Evolutionary conservation across 2,888 invertebrate species (phyloP), one percentile per base, ranked within the genome.

Genomic region (Timema cristinae): DNA sequence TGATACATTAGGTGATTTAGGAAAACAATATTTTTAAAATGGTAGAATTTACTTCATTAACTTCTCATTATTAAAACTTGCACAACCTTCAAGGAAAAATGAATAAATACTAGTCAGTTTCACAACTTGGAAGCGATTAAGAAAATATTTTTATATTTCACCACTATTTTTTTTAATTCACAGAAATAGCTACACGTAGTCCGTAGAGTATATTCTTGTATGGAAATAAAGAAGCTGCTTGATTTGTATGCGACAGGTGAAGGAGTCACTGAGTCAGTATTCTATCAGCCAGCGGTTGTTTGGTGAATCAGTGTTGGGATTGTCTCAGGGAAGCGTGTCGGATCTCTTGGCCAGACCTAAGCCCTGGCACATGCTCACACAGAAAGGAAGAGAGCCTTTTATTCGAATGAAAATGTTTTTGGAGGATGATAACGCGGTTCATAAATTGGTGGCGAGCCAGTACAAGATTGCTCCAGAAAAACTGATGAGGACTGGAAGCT

Each of bases 311-410:
- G 98, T 99, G n/a, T 86, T 99, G 73, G 97, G 97, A 0, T 83
- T 97, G 70, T 96, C 96, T 1, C 97, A 97, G 82, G 99, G 99
- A 54, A 97, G 97, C 6, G 99, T 99, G 0, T 98, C 97, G 67
- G 99, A 99, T 83, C 86, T 99, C 61, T 85, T 99, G 75, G 98
- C 98, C 48, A 85, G 99, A 69, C 99, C 99, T 52, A 99, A 99
- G 82, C 97, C 98, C 0, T 99, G 98, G 99, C 95, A 97, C 81
- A 97, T 98, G 97, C 86, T 99, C 68, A 99, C 99, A 13, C 95
- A 95, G 80, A 97, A 97, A 82, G 97, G 97, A 1, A 87, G 97
- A 49, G 97, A 98, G 80, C 98, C 97, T 0, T 98, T 97, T 84
- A 97, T 98, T 75, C 87, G 97, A 74, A 98, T 98, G 97, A 95